phyloP scores from a whole-genome alignment of 2,888 invertebrate genomes.

The Terebella lapidaria region DNA sequence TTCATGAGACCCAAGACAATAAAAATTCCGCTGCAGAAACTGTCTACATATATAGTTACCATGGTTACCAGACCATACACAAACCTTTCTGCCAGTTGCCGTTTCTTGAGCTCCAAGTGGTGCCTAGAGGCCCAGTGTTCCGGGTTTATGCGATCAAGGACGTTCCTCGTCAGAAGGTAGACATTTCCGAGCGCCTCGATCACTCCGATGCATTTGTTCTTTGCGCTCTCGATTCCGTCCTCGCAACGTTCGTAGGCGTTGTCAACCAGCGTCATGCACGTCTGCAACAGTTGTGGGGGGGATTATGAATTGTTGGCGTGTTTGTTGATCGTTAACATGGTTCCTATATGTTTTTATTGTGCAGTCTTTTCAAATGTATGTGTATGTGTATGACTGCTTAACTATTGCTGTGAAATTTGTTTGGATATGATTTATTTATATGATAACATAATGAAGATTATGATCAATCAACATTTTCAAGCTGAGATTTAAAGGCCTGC shows the following conservation, averaged over 20 bases:
- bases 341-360: background rate
- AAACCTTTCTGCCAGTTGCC: background rate
- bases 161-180: slow-evolving; percentile 24
- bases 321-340: too few relatives aligned
- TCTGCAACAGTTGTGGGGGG: slow-evolving; percentile 18
- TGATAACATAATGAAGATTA: too few relatives aligned
- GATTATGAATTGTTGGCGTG: too few relatives aligned
- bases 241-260: slow-evolving; percentile 23
- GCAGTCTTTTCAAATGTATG: background rate
- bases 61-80: too few relatives aligned
- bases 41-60: too few relatives aligned
- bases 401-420: too few relatives aligned
- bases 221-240: slow-evolving; percentile 24
- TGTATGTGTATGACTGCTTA: too few relatives aligned
- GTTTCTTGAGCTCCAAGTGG: slow-evolving; percentile 6
- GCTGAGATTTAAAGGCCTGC: too few relatives aligned
- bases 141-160: slow-evolving; percentile 28
- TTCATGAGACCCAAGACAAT: too few relatives aligned
- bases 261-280: slow-evolving; percentile 24
- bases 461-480: too few relatives aligned
- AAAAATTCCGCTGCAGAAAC: too few relatives aligned
- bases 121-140: slow-evolving; percentile 24
- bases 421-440: too few relatives aligned
- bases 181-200: slow-evolving; percentile 25
- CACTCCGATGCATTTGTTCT: slow-evolving; percentile 26